Evolutionary conservation across 2,113 vertebrate genomes (phyloP), one percentile per base, ranked within the genome.

Genomic region (Scopus umbretta): DNA sequence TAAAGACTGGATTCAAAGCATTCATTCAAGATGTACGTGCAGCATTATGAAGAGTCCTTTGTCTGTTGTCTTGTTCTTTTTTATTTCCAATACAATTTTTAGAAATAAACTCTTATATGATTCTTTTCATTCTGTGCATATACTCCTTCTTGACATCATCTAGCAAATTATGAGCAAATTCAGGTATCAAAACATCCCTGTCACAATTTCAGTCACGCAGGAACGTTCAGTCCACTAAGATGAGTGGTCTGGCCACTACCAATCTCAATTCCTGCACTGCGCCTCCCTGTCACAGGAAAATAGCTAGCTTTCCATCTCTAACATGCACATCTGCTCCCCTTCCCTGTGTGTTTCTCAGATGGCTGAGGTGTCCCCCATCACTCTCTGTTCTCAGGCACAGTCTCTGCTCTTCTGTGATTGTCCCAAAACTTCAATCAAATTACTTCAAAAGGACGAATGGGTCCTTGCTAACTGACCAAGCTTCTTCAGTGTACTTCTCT

Each of bases 301-400:
- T 0, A 90, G 10, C 13, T 58, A n/a, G 2, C 20, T 67, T 74
- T 58, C 36, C 16, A 17, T 62, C 53, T 2, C 0, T 9, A 87
- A n/a, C 13, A 43, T 43, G 18, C 3, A 6, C 22, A 40, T 25
- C 8, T 4, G 6, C 6, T 30, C 26, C 42, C 13, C 22, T 47
- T 6, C 8, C 50, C 27, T 4, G 0, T 4, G 11, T 9, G 26
- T 16, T 40, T 25, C 81, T 42, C 66, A 45, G 42, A 25, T 26
- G 30, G 19, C 42, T 67, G 61, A 90, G 62, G n/a, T 17, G 34
- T 3, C 34, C 3, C 45, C 1, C 20, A n/a, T 68, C 17, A 13
- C 3, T 8, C 45, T 63, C 21, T 56, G 27, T n/a, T 82, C 61
- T 66, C 55, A 62, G 10, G 6, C 13, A 36, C 27, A 59, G 19